phyloP scores from a whole-genome alignment of 2,888 invertebrate genomes.

The Melangyna quadrimaculata region DNA sequence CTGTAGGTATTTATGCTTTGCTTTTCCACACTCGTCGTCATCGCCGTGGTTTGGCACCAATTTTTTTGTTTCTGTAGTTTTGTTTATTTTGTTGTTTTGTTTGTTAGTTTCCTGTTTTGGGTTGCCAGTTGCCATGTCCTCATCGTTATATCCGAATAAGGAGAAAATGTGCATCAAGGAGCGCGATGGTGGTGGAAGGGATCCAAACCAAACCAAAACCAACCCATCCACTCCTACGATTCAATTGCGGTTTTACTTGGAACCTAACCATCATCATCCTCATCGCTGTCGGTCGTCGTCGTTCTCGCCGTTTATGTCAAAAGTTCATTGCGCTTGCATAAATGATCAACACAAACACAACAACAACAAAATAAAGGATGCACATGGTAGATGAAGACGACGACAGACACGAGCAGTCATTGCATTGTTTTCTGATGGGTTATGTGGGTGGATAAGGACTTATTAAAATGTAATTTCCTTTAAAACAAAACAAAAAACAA shows the following conservation, averaged over 20 bases:
- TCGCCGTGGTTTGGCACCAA: constrained; percentile 2
- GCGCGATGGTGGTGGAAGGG: neutral
- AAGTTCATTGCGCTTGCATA: constrained; percentile 65
- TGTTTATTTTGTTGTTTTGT: constrained; percentile 30
- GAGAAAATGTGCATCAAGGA: constrained; percentile 41
- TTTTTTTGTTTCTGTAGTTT: neutral
- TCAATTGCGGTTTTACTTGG: neutral
- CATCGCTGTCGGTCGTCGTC: neutral
- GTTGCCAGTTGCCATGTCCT: constrained; percentile 42
- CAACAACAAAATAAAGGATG: constrained; percentile 36
- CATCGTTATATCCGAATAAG: constrained; percentile 26
- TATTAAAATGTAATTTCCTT: constrained; percentile 21
- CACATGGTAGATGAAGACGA: constrained; percentile 20
- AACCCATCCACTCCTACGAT: constrained; percentile 46
- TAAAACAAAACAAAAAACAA: neutral
- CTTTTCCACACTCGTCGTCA: neutral
- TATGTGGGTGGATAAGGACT: constrained; percentile 30
- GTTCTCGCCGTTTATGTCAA: constrained; percentile 42
- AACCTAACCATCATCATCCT: neutral
- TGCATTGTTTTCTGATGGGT: constrained; percentile 7
- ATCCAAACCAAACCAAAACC: neutral
- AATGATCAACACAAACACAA: constrained; percentile 12
- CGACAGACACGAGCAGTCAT: constrained; percentile 9
- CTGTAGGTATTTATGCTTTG: neutral
- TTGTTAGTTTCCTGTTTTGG: constrained; percentile 51